Conservation (phyloP, 2,888 invertebrate species). For the Ceraclea dissimilis region DNA sequence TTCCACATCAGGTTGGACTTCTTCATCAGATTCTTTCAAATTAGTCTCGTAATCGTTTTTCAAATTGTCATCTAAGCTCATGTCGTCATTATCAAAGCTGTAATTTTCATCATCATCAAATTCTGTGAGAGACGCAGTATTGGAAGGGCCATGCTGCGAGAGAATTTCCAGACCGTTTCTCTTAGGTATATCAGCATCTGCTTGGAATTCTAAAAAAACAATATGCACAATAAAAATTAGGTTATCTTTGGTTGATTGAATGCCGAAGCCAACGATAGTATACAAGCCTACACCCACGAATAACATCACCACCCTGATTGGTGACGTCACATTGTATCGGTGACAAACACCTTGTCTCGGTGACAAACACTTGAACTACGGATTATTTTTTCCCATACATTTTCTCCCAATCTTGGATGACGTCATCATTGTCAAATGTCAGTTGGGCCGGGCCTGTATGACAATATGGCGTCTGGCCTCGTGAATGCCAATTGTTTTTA, state of each 20-base stretch:
- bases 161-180: slow-evolving; percentile 33
- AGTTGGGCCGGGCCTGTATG: too few species aligned
- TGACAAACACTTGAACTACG: too few species aligned
- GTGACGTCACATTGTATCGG: too few species aligned
- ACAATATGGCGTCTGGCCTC: neutral
- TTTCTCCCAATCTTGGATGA: too few species aligned
- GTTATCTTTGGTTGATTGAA: neutral
- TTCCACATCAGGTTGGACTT: slow-evolving; percentile 22
- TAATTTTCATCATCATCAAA: slow-evolving; percentile 39
- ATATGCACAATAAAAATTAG: neutral
- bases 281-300: too few species aligned
- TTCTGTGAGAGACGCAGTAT: slow-evolving; percentile 27
- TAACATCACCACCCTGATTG: too few species aligned
- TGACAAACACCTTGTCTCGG: too few species aligned
- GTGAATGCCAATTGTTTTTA: too few species aligned
- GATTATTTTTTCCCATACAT: too few species aligned
- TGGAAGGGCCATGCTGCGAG: slow-evolving; percentile 31
- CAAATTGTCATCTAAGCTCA: slow-evolving; percentile 29
- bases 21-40: slow-evolving; percentile 20
- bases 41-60: slow-evolving; percentile 21
- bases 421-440: too few species aligned
- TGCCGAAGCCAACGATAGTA: too few species aligned
- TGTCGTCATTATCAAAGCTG: slow-evolving; percentile 31
- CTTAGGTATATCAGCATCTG: slow-evolving; percentile 17
- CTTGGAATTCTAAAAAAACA: slow-evolving; percentile 19